A percentile compares a stretch with the other conserved stretches of the same genome.
Conservation (phyloP, 2,888 invertebrate genomes). For the Tachystola acroxantha region DNA sequence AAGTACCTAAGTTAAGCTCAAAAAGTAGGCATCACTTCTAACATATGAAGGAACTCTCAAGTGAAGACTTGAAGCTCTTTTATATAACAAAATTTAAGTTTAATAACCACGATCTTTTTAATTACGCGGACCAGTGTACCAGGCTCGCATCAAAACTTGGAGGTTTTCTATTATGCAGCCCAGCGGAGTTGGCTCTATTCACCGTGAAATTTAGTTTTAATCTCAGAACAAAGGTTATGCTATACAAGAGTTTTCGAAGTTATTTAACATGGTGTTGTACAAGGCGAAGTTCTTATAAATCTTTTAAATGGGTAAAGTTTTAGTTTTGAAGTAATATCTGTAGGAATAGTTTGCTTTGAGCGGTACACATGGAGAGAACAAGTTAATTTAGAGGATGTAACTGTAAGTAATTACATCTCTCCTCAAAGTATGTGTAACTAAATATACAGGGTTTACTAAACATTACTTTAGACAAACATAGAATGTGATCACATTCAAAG, state of each 20-base stretch:
- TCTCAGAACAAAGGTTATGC: conserved; percentile 35
- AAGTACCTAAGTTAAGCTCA: too few species aligned
- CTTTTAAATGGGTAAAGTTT: conserved; percentile 7
- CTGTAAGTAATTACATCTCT: too few species aligned
- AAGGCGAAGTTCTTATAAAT: conserved; percentile 3
- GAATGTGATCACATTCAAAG: too few species aligned
- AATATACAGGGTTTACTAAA: too few species aligned
- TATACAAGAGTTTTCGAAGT: conserved; percentile 4
- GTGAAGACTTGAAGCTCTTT: too few species aligned
- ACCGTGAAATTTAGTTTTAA: conserved; percentile 40
- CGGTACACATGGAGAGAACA: background rate
- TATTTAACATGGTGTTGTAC: conserved; percentile 8
- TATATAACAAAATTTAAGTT: too few species aligned
- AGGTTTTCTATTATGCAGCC: conserved; percentile 39
- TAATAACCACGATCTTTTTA: conserved; percentile 18
- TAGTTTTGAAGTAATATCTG: conserved; percentile 11
- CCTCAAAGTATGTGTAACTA: too few species aligned
- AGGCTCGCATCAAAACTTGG: conserved; percentile 43
- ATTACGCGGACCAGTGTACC: conserved; percentile 20
- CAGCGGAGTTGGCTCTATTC: conserved; percentile 19
- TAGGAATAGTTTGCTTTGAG: conserved; percentile 13
- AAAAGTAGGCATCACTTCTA: too few species aligned
- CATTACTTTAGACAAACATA: too few species aligned
- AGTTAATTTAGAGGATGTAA: too few species aligned
- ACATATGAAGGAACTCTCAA: too few species aligned